Evolutionary conservation across 2,888 invertebrate species (phyloP).

Genomic region (Tiliacea citrago): DNA sequence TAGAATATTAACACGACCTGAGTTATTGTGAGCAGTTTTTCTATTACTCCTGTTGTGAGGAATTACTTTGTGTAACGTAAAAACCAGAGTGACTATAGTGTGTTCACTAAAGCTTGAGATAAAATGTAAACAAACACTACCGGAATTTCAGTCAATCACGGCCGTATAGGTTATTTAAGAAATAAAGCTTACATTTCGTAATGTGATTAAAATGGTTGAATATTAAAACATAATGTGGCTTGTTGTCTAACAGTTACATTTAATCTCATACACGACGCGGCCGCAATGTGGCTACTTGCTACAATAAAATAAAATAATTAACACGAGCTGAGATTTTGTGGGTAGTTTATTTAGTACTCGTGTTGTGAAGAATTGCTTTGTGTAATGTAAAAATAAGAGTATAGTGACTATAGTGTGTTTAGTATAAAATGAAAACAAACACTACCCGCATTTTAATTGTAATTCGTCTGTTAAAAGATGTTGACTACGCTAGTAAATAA

Average conservation of each 20-base stretch:
- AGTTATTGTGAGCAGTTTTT: conserved; percentile 28
- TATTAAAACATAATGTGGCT: conserved; percentile 47
- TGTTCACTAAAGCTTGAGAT: not conserved
- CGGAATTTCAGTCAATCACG: not conserved
- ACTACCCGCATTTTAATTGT: too few species aligned
- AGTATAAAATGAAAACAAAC: too few species aligned
- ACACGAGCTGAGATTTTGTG: conserved; percentile 29
- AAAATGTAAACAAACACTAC: conserved; percentile 5
- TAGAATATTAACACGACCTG: conserved; percentile 47
- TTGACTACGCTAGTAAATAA: too few species aligned
- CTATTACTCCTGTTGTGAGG: not conserved
- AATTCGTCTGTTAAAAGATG: too few species aligned
- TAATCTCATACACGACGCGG: conserved; percentile 38
- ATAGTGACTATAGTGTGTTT: too few species aligned
- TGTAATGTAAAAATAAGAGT: not conserved
- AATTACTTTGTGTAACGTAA: conserved; percentile 5
- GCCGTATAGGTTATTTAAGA: not conserved
- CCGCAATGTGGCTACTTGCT: conserved; percentile 14
- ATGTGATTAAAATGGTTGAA: too few species aligned
- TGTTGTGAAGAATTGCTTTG: conserved; percentile 5
- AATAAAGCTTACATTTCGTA: not conserved
- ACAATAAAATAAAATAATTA: conserved; percentile 52
- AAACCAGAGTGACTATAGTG: not conserved
- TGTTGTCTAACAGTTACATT: conserved; percentile 38
- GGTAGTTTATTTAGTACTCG: conserved; percentile 6